Evolutionary conservation across 1,140 invertebrate genomes (phyloP).

Genomic region (Gerris buenoi): DNA sequence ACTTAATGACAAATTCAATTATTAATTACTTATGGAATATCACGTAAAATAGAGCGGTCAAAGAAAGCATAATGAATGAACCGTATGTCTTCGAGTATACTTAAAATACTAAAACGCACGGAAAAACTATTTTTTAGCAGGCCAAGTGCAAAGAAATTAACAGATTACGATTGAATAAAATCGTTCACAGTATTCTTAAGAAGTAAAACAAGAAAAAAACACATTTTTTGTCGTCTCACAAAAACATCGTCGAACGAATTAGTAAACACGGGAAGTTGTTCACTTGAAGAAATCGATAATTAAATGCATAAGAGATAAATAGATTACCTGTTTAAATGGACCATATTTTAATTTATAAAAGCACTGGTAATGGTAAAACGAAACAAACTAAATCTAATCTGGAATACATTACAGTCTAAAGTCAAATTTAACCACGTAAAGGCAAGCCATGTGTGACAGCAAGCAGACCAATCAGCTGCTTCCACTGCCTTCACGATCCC

Average conservation of each 20-base stretch:
- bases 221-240: background rate
- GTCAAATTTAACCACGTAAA: slow-evolving; percentile 5
- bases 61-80: too few species aligned
- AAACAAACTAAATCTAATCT: background rate
- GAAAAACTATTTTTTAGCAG: too few species aligned
- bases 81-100: too few species aligned
- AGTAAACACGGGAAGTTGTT: background rate
- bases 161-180: too few species aligned
- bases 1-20: background rate
- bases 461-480: slow-evolving; percentile 6
- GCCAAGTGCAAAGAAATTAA: too few species aligned
- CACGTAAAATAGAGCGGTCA: background rate
- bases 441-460: background rate
- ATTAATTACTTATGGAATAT: background rate
- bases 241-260: background rate
- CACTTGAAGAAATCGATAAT: background rate
- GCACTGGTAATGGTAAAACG: too few species aligned
- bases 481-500: background rate
- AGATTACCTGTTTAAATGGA: background rate
- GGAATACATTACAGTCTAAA: background rate
- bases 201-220: background rate
- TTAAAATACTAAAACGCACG: too few species aligned
- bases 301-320: background rate
- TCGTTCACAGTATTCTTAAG: background rate
- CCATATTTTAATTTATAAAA: background rate